Evolutionary conservation across 30 jellyfish, hydroid and myxozoan species (phyloP).

Genomic region (Nemopilema nomurai): DNA sequence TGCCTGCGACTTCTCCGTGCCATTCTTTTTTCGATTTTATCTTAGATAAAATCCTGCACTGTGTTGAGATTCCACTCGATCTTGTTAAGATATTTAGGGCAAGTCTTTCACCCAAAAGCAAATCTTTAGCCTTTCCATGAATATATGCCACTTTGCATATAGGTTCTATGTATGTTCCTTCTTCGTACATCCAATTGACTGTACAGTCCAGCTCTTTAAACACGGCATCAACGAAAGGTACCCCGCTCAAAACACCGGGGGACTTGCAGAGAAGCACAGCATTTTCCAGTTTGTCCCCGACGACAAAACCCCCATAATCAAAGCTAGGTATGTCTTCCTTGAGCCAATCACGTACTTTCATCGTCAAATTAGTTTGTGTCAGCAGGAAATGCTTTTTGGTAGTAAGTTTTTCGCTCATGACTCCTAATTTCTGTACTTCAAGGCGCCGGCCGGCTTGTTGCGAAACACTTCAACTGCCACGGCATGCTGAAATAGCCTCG

Average conservation of each 20-base stretch:
- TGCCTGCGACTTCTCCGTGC: constrained; percentile 86
- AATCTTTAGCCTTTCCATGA: constrained; percentile 60
- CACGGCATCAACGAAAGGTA: constrained; percentile 72
- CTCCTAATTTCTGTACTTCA: too few species aligned
- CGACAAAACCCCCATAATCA: constrained; percentile 90
- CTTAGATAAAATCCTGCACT: constrained; percentile 33
- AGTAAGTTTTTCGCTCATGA: not conserved
- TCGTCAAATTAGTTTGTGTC: constrained; percentile 16
- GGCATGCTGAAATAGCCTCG: not conserved
- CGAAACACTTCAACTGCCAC: not conserved
- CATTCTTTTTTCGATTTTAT: constrained; percentile 27
- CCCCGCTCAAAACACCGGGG: constrained; percentile 79
- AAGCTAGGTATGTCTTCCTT: constrained; percentile 83
- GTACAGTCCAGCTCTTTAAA: constrained; percentile 62
- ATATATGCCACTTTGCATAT: constrained; percentile 69
- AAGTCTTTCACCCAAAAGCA: constrained; percentile 73
- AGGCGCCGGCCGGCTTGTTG: not conserved
- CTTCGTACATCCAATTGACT: constrained; percentile 65
- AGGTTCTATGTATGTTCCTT: constrained; percentile 68
- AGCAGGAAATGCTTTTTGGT: constrained; percentile 33
- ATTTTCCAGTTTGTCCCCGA: constrained; percentile 71
- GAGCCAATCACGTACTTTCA: constrained; percentile 61
- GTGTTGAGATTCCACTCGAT: constrained; percentile 76
- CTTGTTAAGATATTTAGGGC: constrained; percentile 74
- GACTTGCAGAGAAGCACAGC: constrained; percentile 85